A percentile compares a stretch with the other conserved stretches of the same genome.
These are phyloP conservation scores for Scytalopus superciliaris DNA, from an alignment of 2,113 vertebrate species.

Conservation along the genomic window DNA sequence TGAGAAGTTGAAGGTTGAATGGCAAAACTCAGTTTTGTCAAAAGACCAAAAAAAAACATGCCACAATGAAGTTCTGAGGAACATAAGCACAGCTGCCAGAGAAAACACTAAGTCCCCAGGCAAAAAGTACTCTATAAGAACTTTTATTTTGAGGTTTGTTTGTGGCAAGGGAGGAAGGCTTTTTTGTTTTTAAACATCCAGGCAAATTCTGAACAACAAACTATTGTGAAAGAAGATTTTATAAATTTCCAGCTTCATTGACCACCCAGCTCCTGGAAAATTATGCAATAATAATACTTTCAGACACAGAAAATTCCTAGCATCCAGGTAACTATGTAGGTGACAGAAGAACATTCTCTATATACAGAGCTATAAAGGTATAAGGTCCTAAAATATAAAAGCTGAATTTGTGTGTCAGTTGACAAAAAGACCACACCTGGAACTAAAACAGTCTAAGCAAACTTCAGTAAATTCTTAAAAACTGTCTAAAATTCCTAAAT, in stretches of 20 bases:
- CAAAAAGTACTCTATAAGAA: not conserved
- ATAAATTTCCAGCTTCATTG: not conserved
- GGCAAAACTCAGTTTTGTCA: not conserved
- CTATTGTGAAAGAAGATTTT: not conserved
- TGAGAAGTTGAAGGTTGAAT: not conserved
- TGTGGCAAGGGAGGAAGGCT: rapidly evolving
- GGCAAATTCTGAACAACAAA: not conserved
- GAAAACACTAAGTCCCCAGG: not conserved
- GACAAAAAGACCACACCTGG: not conserved
- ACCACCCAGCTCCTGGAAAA: not conserved
- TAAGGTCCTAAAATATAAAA: not conserved
- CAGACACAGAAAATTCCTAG: not conserved
- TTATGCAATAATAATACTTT: not conserved
- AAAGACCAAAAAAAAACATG: not conserved
- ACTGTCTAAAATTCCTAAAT: not conserved
- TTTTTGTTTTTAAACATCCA: not conserved
- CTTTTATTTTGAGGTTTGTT: not conserved
- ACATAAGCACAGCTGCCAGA: not conserved
- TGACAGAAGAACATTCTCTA: not conserved
- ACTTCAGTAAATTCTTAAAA: not conserved
- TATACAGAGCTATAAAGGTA: not conserved
- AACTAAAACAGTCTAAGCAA: not conserved
- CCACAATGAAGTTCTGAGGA: not conserved
- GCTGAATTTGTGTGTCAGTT: not conserved
- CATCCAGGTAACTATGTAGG: not conserved